Percentiles rank a stretch among this genome's conserved stretches.
Evolutionary conservation across 2,888 invertebrate genomes (phyloP).

Genomic region (Conchocele bisecta): DNA sequence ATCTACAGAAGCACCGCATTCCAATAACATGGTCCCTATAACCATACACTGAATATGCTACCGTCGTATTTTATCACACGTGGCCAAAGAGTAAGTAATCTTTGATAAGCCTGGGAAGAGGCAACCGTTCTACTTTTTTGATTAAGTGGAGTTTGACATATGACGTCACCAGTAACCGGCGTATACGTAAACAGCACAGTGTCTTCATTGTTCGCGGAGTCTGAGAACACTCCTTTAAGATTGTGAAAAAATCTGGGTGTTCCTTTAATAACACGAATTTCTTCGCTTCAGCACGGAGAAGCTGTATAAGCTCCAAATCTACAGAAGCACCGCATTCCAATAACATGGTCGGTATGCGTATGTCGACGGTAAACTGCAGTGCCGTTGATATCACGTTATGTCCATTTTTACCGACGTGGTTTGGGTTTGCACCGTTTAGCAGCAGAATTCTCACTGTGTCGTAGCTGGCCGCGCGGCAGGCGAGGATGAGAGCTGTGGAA

Average conservation of each 20-base stretch:
- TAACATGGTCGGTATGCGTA: slow-evolving; percentile 64
- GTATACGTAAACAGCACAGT: slow-evolving; percentile 63
- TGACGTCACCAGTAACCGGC: slow-evolving; percentile 60
- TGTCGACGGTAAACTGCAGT: slow-evolving; percentile 62
- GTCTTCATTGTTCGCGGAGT: slow-evolving; percentile 63
- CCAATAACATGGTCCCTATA: no score
- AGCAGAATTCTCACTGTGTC: slow-evolving; percentile 66
- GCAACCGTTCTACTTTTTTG: slow-evolving; percentile 66
- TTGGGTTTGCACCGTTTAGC: slow-evolving; percentile 74
- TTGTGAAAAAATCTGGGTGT: slow-evolving; percentile 61
- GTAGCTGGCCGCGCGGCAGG: slow-evolving; percentile 66
- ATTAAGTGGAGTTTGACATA: slow-evolving; percentile 58
- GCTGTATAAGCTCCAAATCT: slow-evolving; percentile 60
- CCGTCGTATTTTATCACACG: slow-evolving; percentile 55
- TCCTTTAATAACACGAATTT: slow-evolving; percentile 55
- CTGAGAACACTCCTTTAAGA: slow-evolving; percentile 57
- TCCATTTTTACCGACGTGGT: slow-evolving; percentile 71
- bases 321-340: slow-evolving; percentile 67
- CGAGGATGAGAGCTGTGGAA: slow-evolving; percentile 70
- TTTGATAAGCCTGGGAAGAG: slow-evolving; percentile 67
- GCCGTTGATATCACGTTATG: slow-evolving; percentile 72
- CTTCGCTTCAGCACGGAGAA: slow-evolving; percentile 66
- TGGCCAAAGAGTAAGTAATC: slow-evolving; percentile 70
- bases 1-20: slow-evolving; percentile 67
- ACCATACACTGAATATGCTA: no score